These are phyloP conservation scores for Seira musarum DNA, from an alignment of 2,888 invertebrate genomes.

Conservation along the genomic window DNA sequence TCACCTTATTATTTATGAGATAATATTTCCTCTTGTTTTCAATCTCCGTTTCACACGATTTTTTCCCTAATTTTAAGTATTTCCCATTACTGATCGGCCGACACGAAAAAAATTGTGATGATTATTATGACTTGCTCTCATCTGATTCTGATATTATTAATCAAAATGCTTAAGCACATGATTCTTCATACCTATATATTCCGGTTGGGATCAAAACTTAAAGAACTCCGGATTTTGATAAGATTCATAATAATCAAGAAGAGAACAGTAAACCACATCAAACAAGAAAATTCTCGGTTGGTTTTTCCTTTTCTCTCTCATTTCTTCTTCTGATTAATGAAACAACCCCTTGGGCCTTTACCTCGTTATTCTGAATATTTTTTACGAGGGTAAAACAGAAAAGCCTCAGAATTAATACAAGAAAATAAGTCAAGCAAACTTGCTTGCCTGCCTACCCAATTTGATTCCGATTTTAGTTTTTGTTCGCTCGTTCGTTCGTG, in stretches of 20 bases:
- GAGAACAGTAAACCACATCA: neutral
- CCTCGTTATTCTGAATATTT: neutral
- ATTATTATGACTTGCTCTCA: no score
- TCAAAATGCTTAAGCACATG: no score
- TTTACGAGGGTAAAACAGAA: neutral
- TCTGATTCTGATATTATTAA: no score
- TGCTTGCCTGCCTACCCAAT: neutral
- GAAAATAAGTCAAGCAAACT: neutral
- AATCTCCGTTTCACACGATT: constrained; percentile 61
- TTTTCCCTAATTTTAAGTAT: constrained; percentile 42
- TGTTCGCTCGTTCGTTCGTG: constrained; percentile 27
- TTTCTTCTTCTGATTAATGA: neutral
- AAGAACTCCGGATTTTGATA: neutral
- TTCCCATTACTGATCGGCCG: constrained; percentile 39
- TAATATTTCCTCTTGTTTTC: constrained; percentile 57
- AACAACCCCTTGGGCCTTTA: neutral
- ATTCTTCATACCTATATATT: no score
- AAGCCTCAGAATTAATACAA: neutral
- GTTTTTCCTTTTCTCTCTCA: neutral
- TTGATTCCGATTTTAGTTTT: constrained; percentile 8
- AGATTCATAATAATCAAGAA: neutral
- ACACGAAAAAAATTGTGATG: no score
- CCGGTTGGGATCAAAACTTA: no score
- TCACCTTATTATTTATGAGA: constrained; percentile 66
- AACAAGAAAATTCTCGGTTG: neutral